Base-by-base conservation (phyloP, 2,797 vertebrate genomes). In the Bovichtus diacanthus region DNA sequence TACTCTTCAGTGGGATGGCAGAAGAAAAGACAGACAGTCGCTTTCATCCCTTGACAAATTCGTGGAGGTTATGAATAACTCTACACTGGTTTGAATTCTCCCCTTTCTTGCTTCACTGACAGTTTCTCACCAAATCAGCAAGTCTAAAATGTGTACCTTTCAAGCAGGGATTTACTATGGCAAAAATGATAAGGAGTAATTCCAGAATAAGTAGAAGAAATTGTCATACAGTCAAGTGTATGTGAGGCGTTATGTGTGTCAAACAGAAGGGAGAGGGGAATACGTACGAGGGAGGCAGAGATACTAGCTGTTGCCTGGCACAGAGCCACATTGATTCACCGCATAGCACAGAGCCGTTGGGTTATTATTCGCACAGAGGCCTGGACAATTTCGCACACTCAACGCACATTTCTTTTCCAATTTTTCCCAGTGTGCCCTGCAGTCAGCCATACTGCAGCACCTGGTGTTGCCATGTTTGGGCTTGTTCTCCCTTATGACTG, bases 281-380 rank as follows among this genome's bases (percentile, higher is more conserved):
- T 83, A 77, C 80, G 2, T 76, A 78, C 1, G 25, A 69, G 50
- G 50, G 69, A 82, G 72, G 76, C 46, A 47, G 77, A 70, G 70
- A 78, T 72, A 53, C 79, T 79, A 49, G 80, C 76, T 56, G 81
- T 50, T 78, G 67, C 47, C 60, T 92, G 91, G 90, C 86, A 85
- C 56, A 34, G 54, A 80, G 83, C 88, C 89, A 83, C 62, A 87
- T 87, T 83, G 89, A 93, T 90, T 90, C 78, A 80, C 82, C 65
- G 82, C 71, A 87, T 36, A 70, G 83, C 83, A 76, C 38, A 79
- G 46, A 88, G 78, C 78, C 15, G 60, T 49, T 64, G 76, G 82
- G 81, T 58, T 83, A 77, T 79, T 84, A 88, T 88, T 78, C 82
- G 43, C 81, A 77, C 78, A 69, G 69, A 84, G 66, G 71, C 72